Base-by-base conservation (phyloP, 2,113 vertebrate species). In the Oryzias woworae region DNA sequence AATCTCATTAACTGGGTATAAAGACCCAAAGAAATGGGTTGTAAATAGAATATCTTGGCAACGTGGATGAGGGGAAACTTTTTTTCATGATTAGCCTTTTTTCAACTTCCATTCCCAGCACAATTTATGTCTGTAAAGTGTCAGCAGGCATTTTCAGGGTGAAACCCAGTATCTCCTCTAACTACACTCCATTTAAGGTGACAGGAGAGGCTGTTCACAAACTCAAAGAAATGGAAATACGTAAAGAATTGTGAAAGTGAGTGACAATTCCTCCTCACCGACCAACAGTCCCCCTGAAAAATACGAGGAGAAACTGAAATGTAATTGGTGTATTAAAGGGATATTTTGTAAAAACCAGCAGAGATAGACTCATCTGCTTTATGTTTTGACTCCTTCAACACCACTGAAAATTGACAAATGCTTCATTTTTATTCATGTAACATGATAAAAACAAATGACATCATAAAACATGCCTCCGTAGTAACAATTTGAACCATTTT, bases 1-100 rank as follows among this genome's bases (percentile, higher is more conserved):
- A 89, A 91, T 90, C 83, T 89, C 82, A 88, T 90, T 91, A 88
- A 88, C 83, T 80, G 58, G 65, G 70, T 80, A 87, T 86, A 87
- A 88, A 90, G 83, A 77, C 50, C 67, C 70, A 76, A 74, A 84
- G 83, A 85, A 85, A 87, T 69, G 82, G 66, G 77, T 82, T 85
- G 84, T 87, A 91, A 85, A 90, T 88, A 87, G 83, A 88, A 88
- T 85, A 80, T 85, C 75, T 87, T 66, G 59, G 71, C 79, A 67
- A 82, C n/a, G 50, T 84, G 75, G 60, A 81, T 75, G 64, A 79
- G 62, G 64, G 58, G 62, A 78, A 55, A 75, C 85, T 89, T 83
- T n/a, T 85, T 87, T 90, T 88, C 78, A 81, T 79, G 75, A 90
- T 89, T 86, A 79, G 58, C 76, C 60, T 82, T 64, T 68, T 69